Base-by-base conservation (phyloP, 2,888 invertebrate species). In the Kryphioiulus occultus region DNA sequence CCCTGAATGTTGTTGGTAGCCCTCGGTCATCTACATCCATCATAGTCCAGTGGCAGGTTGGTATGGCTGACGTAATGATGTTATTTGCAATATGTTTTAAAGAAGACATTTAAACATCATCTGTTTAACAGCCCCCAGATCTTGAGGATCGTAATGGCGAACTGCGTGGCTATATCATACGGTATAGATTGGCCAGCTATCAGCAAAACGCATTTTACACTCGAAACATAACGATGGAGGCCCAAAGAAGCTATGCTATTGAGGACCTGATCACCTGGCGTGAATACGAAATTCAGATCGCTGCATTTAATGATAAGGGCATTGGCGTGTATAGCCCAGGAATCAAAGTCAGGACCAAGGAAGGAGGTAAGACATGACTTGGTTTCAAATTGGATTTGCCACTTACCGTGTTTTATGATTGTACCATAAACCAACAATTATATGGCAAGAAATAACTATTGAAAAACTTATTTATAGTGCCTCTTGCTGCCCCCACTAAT, bases 201-300 rank as follows among this genome's bases (percentile, higher is more conserved):
- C 92, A 90, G 82, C 95, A 96, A 90, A 96, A 96, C 90, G 97
- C 97, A 0, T 98, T 98, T 98, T 97, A 96, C 5, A 94, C 94
- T 90, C 95, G 96, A 91, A 98, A 98, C 92, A 96, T 98, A 26
- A 97, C 97, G 0, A 98, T 98, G 92, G 97, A 97, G 92, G 96
- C 96, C 0, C 97, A 97, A 91, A 94, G 97, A 90, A 97, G 96
- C 92, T 98, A 95, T 91, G 94, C 98, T 1, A 96, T 99, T 87
- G 95, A 96, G 90, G 98, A 98, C 91, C 93, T 99, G 89, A 99
- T 99, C 88, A 98, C 98, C 0, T 99, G 98, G 98, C 98, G 98
- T 92, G 98, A 98, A 92, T 99, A 99, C 91, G 95, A 97, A 87
- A 95, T 99, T 0, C 97, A 97, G 93, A 97, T 99, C 88, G 98